phyloP scores from a whole-genome alignment of 1,140 invertebrate species.

The Pteromalus puparum region DNA sequence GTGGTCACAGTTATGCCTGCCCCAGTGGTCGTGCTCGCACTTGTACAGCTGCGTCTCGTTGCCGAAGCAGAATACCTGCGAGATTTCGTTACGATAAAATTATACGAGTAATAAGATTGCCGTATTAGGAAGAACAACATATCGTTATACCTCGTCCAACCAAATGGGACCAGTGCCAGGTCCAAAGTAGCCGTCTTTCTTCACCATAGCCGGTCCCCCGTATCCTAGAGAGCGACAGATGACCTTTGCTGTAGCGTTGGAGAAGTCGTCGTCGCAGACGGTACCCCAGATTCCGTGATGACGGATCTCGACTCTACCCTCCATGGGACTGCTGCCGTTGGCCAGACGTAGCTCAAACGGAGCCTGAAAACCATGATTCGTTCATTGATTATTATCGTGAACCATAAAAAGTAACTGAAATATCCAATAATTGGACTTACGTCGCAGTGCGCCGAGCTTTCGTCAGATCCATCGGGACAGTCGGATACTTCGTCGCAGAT shows the following conservation, averaged over 20 bases:
- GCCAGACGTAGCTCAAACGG: slow-evolving; percentile 79
- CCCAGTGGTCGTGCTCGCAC: slow-evolving; percentile 83
- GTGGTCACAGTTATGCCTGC: slow-evolving; percentile 83
- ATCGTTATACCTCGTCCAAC: slow-evolving; percentile 78
- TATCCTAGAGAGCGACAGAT: slow-evolving; percentile 81
- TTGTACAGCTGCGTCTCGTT: slow-evolving; percentile 80
- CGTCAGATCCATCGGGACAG: slow-evolving; percentile 84
- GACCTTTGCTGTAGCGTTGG: slow-evolving; percentile 79
- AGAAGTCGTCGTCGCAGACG: slow-evolving; percentile 88
- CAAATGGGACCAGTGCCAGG: slow-evolving; percentile 81
- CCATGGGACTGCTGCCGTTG: slow-evolving; percentile 76
- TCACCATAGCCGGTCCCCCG: slow-evolving; percentile 75
- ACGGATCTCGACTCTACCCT: slow-evolving; percentile 83
- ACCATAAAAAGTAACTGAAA: not conserved
- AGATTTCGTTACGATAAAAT: not conserved
- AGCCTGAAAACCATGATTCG: slow-evolving; percentile 66
- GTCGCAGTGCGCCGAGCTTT: slow-evolving; percentile 78
- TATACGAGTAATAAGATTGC: not conserved
- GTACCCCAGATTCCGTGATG: slow-evolving; percentile 85
- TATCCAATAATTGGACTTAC: slow-evolving; percentile 68
- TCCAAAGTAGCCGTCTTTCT: slow-evolving; percentile 75
- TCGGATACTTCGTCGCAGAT: slow-evolving; percentile 84
- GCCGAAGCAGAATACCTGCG: slow-evolving; percentile 81
- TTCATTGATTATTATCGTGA: slow-evolving; percentile 10
- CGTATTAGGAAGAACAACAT: slow-evolving; percentile 10